Evolutionary conservation across 2,113 vertebrate genomes (phyloP).

Genomic region (Anoplopoma fimbria): DNA sequence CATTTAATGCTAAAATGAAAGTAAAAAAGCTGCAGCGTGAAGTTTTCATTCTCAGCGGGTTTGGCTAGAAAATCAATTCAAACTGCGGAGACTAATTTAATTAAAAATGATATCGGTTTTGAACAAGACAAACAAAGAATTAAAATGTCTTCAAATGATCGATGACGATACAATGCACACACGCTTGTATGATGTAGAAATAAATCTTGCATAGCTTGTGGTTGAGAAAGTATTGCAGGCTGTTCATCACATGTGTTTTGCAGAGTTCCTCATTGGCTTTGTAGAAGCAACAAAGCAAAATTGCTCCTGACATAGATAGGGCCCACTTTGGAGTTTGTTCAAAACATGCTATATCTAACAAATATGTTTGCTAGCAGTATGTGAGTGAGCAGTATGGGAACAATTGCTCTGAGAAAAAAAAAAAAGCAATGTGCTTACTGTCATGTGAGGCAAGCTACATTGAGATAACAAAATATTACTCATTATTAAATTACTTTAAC

Average conservation of each 20-base stretch:
- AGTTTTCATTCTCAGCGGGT: background rate
- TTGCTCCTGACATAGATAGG: constrained; percentile 65
- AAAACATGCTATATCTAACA: constrained; percentile 51
- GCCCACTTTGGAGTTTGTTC: constrained; percentile 49
- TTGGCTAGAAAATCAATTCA: background rate
- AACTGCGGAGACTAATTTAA: background rate
- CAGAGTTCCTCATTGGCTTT: constrained; percentile 54
- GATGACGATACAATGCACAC: constrained; percentile 9
- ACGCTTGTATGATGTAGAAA: background rate
- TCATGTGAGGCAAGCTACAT: constrained; percentile 22
- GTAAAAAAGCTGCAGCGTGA: background rate
- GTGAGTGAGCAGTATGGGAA: constrained; percentile 44
- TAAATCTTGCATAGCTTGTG: background rate
- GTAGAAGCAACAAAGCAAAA: constrained; percentile 49
- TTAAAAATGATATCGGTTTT: background rate
- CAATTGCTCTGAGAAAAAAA: constrained; percentile 26
- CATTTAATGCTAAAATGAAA: background rate
- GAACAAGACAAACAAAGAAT: constrained; percentile 4
- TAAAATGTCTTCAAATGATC: background rate
- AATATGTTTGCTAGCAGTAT: constrained; percentile 40
- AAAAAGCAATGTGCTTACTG: constrained; percentile 19
- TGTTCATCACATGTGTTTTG: constrained; percentile 63
- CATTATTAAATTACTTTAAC: constrained; percentile 22
- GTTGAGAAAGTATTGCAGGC: constrained; percentile 26
- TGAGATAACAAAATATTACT: constrained; percentile 37